Conservation (phyloP, 1,140 invertebrate species). For the Dendrolimus punctatus region DNA sequence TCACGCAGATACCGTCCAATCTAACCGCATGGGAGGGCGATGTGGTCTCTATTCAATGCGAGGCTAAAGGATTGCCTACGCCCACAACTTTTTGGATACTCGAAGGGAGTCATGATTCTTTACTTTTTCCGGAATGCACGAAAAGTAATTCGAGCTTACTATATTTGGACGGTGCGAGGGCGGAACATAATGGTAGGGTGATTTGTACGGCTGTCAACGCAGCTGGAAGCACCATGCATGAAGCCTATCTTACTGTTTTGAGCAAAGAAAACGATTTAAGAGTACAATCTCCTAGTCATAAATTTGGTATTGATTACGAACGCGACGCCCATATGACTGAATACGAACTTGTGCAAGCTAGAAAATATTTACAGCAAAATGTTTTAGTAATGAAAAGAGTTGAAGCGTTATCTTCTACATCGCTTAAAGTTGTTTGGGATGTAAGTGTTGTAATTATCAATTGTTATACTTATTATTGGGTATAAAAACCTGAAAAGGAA, state of each 20-base stretch:
- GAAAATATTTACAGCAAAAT: constrained; percentile 84
- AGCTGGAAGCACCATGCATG: constrained; percentile 63
- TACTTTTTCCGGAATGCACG: constrained; percentile 60
- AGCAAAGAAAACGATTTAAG: constrained; percentile 52
- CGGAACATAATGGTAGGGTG: constrained; percentile 58
- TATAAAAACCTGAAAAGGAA: neutral
- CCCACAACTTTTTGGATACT: constrained; percentile 93
- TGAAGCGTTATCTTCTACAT: constrained; percentile 84
- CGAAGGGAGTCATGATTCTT: constrained; percentile 73
- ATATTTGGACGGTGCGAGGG: constrained; percentile 54
- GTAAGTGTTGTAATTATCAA: constrained; percentile 68
- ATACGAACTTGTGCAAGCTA: constrained; percentile 85
- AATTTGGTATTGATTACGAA: constrained; percentile 42
- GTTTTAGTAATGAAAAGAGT: constrained; percentile 86
- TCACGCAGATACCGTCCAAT: constrained; percentile 89
- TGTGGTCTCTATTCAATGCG: constrained; percentile 89
- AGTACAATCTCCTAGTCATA: constrained; percentile 36
- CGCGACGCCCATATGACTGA: constrained; percentile 80
- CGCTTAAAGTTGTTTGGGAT: constrained; percentile 89
- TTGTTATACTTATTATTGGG: constrained; percentile 6
- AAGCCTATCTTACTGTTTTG: constrained; percentile 58
- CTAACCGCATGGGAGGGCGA: constrained; percentile 85
- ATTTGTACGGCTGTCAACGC: constrained; percentile 63
- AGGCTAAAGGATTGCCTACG: constrained; percentile 90
- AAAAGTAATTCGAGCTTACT: constrained; percentile 64